These are phyloP conservation scores for Sciurus vulgaris DNA, from an alignment of 2,797 vertebrate genomes.

Conservation along the genomic window DNA sequence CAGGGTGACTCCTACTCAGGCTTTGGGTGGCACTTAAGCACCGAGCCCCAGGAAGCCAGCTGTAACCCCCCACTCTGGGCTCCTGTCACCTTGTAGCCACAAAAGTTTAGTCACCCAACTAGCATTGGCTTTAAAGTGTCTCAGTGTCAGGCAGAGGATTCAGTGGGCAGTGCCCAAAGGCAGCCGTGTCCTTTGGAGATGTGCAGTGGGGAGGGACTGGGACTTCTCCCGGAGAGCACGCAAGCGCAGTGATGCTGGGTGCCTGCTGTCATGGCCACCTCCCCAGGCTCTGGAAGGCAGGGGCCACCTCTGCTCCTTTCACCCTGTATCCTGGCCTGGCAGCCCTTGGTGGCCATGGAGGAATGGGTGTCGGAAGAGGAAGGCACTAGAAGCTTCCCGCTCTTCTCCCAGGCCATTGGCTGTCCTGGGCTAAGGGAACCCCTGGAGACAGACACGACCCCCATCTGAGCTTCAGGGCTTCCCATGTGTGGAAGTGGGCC, in stretches of 20 bases:
- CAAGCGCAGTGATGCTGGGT: not conserved
- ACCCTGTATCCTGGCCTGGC: not conserved
- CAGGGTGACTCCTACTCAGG: too few relatives aligned
- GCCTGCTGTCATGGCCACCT: fast-evolving
- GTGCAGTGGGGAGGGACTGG: not conserved
- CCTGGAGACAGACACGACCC: not conserved
- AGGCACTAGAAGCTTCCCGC: not conserved
- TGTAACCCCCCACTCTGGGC: not conserved
- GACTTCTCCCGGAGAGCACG: not conserved
- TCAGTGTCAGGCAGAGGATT: not conserved
- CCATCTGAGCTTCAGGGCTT: not conserved
- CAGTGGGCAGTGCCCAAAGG: not conserved
- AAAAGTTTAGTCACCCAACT: not conserved
- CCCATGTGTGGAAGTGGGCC: not conserved
- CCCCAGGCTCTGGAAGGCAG: not conserved
- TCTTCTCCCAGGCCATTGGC: not conserved
- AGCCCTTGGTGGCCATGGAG: not conserved
- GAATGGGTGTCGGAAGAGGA: not conserved
- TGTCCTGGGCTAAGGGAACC: not conserved
- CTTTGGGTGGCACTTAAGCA: not conserved
- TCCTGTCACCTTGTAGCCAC: not conserved
- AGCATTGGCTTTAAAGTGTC: not conserved
- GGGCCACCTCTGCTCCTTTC: not conserved
- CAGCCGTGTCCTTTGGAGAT: not conserved
- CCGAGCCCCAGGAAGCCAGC: not conserved